phyloP scores from a whole-genome alignment of 2,888 invertebrate species.

The Lasioglossum marginatum region DNA sequence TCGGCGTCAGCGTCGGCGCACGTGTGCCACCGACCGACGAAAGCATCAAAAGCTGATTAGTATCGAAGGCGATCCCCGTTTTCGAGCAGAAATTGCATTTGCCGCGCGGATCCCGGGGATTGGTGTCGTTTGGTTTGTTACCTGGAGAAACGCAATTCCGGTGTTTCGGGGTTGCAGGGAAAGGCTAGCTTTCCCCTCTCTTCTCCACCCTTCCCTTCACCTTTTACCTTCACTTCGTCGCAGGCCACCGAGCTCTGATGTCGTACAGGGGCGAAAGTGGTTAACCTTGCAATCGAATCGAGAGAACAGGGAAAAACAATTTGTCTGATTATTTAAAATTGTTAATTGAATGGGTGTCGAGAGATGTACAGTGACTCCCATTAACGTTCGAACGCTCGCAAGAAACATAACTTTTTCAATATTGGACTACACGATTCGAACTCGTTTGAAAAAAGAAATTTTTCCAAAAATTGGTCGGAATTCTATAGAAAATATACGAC shows the following conservation, averaged over 20 bases:
- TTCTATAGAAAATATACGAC: too few species aligned
- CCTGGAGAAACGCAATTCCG: constrained; percentile 16
- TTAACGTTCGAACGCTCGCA: too few species aligned
- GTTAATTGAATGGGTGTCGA: too few species aligned
- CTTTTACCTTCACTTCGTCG: not conserved
- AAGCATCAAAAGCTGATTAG: constrained; percentile 21
- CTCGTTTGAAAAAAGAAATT: too few species aligned
- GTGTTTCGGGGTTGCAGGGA: not conserved
- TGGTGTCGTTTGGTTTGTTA: constrained; percentile 24
- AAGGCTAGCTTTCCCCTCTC: not conserved
- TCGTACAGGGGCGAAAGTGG: not conserved
- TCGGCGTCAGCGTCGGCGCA: not conserved
- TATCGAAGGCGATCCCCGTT: not conserved
- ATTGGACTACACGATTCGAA: too few species aligned
- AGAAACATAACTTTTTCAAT: too few species aligned
- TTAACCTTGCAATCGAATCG: not conserved
- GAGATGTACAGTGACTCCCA: too few species aligned
- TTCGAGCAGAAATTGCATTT: constrained; percentile 24
- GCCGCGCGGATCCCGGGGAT: constrained; percentile 1
- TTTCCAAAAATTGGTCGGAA: too few species aligned
- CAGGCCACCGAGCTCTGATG: not conserved
- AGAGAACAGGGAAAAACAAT: not conserved
- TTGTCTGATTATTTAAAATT: not conserved
- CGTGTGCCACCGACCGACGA: not conserved
- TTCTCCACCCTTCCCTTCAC: not conserved